Evolutionary conservation across 1,140 invertebrate species (phyloP), one percentile per base, ranked within the genome.

Genomic region (Anadara kagoshimensis): DNA sequence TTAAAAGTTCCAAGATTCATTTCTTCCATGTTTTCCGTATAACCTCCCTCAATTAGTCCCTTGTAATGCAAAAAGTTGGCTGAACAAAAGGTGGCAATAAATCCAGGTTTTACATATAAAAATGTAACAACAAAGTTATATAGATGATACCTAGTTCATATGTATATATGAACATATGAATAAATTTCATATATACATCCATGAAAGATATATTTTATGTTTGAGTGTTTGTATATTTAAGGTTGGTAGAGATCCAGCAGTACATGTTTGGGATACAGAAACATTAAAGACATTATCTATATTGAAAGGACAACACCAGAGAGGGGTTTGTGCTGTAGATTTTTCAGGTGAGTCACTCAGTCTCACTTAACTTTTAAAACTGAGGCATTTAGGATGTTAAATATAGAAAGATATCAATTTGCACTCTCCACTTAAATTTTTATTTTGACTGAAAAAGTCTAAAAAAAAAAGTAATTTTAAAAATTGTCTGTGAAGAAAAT

Each of bases 311-410:
- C 80, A 87, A 22, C 89, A 90, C 72, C 82, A 89, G 66, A 81
- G 89, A 68, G 89, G 89, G n/a, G 80, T 90, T n/a, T 89, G 87
- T 86, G 86, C 88, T 59, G 77, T 88, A 26, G 88, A 89, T 67
- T 90, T 90, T 77, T 88, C 88, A 75, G 80, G 88, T 89, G 73
- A 47, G 47, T 20, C 29, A 36, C 12, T 22, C 24, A 11, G 20
- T 58, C 20, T 43, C n/a, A 43, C 12, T 54, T 41, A 22, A 22
- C 12, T 43, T n/a, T 10, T 43, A 5, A 2, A 57, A n/a, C 18
- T 57, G 1, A 57, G 54, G 12, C 3, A n/a, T 14, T 12, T 14
- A 57, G 24, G n/a, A n/a, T n/a, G n/a, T n/a, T n/a, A n/a, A 36
- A 36, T 7, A 36, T 3, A 7, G 29, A 36, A 36, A 36, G 2